A percentile compares a stretch with the other conserved stretches of the same genome.
These are phyloP conservation scores for Equus przewalskii DNA, from an alignment of 2,113 vertebrate species.

Conservation along the genomic window DNA sequence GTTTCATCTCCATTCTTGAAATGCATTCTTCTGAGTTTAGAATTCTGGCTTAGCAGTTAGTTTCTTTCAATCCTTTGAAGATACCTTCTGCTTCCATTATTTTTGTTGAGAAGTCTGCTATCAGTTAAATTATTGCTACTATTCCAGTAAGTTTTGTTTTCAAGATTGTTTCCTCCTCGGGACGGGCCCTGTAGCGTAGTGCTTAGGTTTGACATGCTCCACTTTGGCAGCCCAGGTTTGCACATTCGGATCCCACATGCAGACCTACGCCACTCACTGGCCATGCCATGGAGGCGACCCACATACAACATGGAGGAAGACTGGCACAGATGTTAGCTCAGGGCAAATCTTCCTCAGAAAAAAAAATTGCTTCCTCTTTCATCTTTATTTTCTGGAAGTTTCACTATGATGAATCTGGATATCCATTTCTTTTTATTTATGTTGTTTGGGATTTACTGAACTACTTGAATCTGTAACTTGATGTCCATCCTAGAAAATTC, in stretches of 20 bases:
- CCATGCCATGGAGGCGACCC: too few species aligned
- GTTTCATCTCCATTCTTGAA: neutral
- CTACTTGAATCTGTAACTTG: neutral
- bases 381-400: neutral
- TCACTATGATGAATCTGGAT: neutral
- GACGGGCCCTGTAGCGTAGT: too few species aligned
- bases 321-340: too few species aligned
- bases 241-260: too few species aligned
- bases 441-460: conserved; percentile 18
- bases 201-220: too few species aligned
- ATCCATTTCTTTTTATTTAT: neutral
- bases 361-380: neutral
- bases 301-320: too few species aligned
- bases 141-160: neutral
- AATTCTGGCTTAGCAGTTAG: neutral
- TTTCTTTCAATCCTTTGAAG: neutral
- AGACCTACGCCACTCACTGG: too few species aligned
- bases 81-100: neutral
- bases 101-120: neutral
- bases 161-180: neutral
- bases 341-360: too few species aligned
- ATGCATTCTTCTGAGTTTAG: neutral
- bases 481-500: conserved; percentile 10
- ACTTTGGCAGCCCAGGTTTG: too few species aligned
- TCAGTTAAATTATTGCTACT: neutral